These are phyloP conservation scores for Neoaliturus tenellus DNA, from an alignment of 2,888 invertebrate genomes.

Conservation along the genomic window DNA sequence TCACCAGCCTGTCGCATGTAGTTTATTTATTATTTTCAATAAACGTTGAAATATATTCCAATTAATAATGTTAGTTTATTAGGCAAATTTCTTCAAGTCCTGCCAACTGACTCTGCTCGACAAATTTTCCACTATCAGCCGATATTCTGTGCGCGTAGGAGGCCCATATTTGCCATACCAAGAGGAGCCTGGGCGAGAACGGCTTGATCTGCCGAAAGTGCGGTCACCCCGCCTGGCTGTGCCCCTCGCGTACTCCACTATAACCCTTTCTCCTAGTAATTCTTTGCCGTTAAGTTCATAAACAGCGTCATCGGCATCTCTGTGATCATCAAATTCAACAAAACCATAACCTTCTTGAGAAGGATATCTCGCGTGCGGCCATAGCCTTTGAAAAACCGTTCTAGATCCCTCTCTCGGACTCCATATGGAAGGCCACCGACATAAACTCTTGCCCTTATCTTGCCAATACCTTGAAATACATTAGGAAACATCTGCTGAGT, in stretches of 20 bases:
- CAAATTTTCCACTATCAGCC: slow-evolving; percentile 97
- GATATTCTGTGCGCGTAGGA: slow-evolving; percentile 97
- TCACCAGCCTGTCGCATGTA: slow-evolving; percentile 99
- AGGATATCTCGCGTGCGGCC: slow-evolving; percentile 86
- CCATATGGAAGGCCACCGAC: slow-evolving; percentile 86
- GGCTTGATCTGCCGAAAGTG: slow-evolving; percentile 78
- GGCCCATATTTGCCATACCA: slow-evolving; percentile 95
- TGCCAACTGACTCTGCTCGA: slow-evolving; percentile 99
- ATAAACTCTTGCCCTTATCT: slow-evolving; percentile 85
- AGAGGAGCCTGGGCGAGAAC: slow-evolving; percentile 75
- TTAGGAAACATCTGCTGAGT: slow-evolving; percentile 18
- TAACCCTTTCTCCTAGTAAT: slow-evolving; percentile 94
- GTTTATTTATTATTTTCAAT: no score
- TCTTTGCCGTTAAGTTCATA: slow-evolving; percentile 99
- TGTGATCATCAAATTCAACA: slow-evolving; percentile 96
- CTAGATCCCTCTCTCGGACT: slow-evolving; percentile 86
- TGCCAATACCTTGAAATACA: slow-evolving; percentile 68
- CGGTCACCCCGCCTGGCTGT: slow-evolving; percentile 79
- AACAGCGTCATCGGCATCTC: slow-evolving; percentile 99
- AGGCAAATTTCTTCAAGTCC: no score
- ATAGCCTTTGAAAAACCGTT: slow-evolving; percentile 88
- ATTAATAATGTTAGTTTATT: no score
- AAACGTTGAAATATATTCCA: no score
- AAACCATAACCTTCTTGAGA: slow-evolving; percentile 91
- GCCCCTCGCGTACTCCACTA: slow-evolving; percentile 91